Evolutionary conservation across 2,113 vertebrate genomes (phyloP).

Genomic region (Pelusios castaneus): DNA sequence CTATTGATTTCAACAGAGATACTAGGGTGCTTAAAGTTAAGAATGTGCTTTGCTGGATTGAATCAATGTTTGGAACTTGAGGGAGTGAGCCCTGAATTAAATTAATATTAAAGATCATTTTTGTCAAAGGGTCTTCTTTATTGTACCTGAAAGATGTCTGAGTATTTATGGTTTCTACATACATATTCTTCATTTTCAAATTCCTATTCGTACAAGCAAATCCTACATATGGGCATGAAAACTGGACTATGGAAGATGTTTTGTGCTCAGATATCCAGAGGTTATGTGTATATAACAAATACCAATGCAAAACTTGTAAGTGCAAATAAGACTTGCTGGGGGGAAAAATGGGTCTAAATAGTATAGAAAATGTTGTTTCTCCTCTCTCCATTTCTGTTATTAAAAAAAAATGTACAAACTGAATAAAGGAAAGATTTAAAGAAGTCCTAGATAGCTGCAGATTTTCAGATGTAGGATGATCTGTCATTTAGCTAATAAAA

Average conservation of each 20-base stretch:
- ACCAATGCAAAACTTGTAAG: constrained; percentile 2
- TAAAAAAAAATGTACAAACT: neutral
- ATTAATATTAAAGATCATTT: neutral
- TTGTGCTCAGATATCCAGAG: neutral
- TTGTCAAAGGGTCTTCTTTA: no score
- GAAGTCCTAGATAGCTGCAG: neutral
- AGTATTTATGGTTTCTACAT: neutral
- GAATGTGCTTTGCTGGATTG: neutral
- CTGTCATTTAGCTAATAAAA: constrained; percentile 17
- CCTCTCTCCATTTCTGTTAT: neutral
- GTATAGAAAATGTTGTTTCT: constrained; percentile 13
- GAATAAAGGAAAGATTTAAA: neutral
- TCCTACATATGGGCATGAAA: neutral
- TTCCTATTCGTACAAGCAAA: neutral
- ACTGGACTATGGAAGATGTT: neutral
- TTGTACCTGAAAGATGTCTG: neutral
- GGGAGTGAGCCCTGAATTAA: neutral
- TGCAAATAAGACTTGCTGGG: constrained; percentile 45
- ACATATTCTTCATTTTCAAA: neutral
- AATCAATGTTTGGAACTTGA: neutral
- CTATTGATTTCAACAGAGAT: neutral
- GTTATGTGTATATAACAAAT: neutral
- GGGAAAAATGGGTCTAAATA: constrained; percentile 21
- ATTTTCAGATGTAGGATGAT: constrained; percentile 2
- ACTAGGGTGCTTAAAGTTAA: fast-evolving